phyloP scores from a whole-genome alignment of 2,797 vertebrate genomes.

The Ctenosaura bakeri region DNA sequence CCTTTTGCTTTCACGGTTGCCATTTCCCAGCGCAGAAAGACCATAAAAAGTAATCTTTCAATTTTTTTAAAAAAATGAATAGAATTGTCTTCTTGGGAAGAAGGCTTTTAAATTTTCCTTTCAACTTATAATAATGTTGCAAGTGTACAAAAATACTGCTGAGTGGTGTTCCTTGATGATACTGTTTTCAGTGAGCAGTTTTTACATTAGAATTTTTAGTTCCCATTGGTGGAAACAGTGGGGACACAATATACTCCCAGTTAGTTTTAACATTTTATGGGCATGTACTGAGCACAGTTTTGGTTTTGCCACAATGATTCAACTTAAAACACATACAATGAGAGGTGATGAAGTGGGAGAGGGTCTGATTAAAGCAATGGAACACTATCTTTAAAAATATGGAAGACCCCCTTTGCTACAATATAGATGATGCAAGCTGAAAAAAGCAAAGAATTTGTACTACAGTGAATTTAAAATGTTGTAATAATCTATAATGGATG shows the following conservation, averaged over 20 bases:
- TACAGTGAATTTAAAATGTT: conserved; percentile 44
- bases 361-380: conserved; percentile 72
- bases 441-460: conserved; percentile 45
- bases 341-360: conserved; percentile 20
- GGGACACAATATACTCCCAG: conserved; percentile 46
- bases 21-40: not conserved
- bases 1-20: conserved; percentile 1
- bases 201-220: conserved; percentile 58
- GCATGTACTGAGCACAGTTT: conserved; percentile 65
- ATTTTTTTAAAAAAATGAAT: conserved; percentile 1
- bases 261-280: conserved; percentile 29
- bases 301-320: conserved; percentile 79
- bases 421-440: conserved; percentile 44
- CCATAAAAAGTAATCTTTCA: not conserved
- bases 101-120: conserved; percentile 42
- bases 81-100: conserved; percentile 23
- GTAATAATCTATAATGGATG: conserved; percentile 13
- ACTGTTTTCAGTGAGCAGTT: conserved; percentile 58
- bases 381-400: conserved; percentile 61
- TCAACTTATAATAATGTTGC: conserved; percentile 48
- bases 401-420: conserved; percentile 46
- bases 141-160: conserved; percentile 51
- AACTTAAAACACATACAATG: conserved; percentile 63
- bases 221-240: conserved; percentile 41
- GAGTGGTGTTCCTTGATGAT: conserved; percentile 61